These are phyloP conservation scores for Parnassius mnemosyne DNA, from an alignment of 2,888 invertebrate species.

Conservation along the genomic window DNA sequence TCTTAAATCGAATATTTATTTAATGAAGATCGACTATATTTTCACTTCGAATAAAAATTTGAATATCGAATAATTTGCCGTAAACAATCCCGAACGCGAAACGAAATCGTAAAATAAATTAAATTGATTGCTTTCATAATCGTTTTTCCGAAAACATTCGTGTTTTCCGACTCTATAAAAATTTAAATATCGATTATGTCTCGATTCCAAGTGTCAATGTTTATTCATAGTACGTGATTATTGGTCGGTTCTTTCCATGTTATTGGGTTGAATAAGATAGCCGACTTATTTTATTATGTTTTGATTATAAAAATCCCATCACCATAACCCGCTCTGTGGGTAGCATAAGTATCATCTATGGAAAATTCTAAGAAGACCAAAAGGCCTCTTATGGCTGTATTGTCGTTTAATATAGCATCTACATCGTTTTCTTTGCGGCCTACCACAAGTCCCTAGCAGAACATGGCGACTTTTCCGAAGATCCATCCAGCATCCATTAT, in stretches of 20 bases:
- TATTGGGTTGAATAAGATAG: too few relatives aligned
- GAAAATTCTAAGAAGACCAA: too few relatives aligned
- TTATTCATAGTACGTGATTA: constrained; percentile 43
- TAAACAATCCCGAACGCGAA: constrained; percentile 34
- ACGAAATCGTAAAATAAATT: constrained; percentile 34
- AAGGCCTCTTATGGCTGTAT: too few relatives aligned
- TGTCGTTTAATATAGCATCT: too few relatives aligned
- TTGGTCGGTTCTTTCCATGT: constrained; percentile 29
- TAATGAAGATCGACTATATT: constrained; percentile 5
- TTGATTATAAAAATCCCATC: too few relatives aligned
- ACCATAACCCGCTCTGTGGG: too few relatives aligned
- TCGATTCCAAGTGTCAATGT: constrained; percentile 35
- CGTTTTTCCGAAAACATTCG: constrained; percentile 23
- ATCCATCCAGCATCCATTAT: too few relatives aligned
- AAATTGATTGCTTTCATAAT: constrained; percentile 28
- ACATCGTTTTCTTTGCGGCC: too few relatives aligned
- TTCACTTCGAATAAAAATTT: constrained; percentile 27
- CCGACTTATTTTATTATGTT: too few relatives aligned
- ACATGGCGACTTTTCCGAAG: too few relatives aligned
- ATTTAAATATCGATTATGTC: constrained; percentile 36
- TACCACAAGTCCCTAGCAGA: too few relatives aligned
- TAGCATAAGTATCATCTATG: too few relatives aligned
- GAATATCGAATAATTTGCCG: constrained; percentile 34
- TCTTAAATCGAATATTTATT: constrained; percentile 8
- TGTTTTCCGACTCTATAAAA: constrained; percentile 33